Evolutionary conservation across 2,797 vertebrate species (phyloP).

Genomic region (Alosa sapidissima): DNA sequence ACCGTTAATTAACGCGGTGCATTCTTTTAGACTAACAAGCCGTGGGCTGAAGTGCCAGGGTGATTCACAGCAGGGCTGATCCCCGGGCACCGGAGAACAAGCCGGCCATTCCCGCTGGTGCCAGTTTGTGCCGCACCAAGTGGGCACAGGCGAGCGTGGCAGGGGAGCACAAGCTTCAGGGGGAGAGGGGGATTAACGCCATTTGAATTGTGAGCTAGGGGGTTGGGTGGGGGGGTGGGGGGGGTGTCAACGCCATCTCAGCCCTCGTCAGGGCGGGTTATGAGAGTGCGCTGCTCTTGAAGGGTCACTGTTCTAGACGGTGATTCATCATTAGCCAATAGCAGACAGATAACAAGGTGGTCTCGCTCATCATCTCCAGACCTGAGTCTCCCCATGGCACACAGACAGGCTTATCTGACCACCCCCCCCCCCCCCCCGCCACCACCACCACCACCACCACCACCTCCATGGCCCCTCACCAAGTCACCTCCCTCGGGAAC

Average conservation of each 20-base stretch:
- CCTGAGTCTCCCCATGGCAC: constrained; percentile 37
- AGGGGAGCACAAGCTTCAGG: not conserved
- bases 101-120: not conserved
- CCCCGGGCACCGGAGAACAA: constrained; percentile 27
- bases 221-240: not conserved
- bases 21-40: constrained; percentile 99
- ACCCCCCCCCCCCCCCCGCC: not conserved
- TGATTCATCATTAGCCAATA: constrained; percentile 36
- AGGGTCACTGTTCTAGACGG: constrained; percentile 26
- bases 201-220: not conserved
- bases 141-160: not conserved
- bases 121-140: not conserved
- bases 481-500: constrained; percentile 59
- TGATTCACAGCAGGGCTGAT: constrained; percentile 37
- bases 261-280: not conserved
- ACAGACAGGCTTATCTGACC: constrained; percentile 34
- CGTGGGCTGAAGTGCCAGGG: constrained; percentile 87
- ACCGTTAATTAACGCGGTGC: constrained; percentile 99
- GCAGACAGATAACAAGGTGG: constrained; percentile 42
- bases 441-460: constrained; percentile 2
- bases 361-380: constrained; percentile 47
- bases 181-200: not conserved
- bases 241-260: not conserved
- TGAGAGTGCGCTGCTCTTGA: not conserved
- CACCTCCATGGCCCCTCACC: constrained; percentile 53